phyloP scores from a whole-genome alignment of 1,140 invertebrate species.

The Bombus waltoni region DNA sequence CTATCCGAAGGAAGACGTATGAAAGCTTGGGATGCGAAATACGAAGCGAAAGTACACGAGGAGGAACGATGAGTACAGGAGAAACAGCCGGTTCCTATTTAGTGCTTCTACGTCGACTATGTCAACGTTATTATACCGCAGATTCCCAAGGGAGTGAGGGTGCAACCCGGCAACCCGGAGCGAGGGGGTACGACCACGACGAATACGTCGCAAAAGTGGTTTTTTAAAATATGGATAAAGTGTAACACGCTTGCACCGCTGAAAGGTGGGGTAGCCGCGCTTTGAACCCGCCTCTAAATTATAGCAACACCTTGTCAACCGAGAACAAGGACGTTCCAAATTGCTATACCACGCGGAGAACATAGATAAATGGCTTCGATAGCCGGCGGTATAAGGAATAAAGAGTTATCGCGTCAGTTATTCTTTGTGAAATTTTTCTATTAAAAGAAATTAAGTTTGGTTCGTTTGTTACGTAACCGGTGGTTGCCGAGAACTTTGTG shows the following conservation, averaged over 20 bases:
- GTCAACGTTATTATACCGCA: constrained; percentile 77
- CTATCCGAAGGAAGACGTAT: constrained; percentile 47
- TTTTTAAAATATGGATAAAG: constrained; percentile 73
- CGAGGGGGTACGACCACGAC: constrained; percentile 41
- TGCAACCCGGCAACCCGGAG: constrained; percentile 38
- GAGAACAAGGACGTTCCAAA: constrained; percentile 28
- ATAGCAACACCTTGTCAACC: constrained; percentile 31
- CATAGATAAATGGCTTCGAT: neutral
- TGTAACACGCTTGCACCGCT: constrained; percentile 36
- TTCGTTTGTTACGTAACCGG: too few relatives aligned
- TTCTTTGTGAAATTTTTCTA: too few relatives aligned
- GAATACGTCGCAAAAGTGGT: constrained; percentile 72
- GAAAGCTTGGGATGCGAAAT: constrained; percentile 52
- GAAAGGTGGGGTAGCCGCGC: neutral
- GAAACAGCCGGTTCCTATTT: constrained; percentile 67
- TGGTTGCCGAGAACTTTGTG: too few relatives aligned
- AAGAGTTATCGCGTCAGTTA: too few relatives aligned
- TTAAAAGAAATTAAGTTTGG: too few relatives aligned
- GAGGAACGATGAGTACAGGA: constrained; percentile 25
- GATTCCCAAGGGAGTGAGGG: constrained; percentile 71
- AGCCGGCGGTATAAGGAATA: too few relatives aligned
- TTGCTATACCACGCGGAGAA: neutral
- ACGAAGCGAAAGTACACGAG: constrained; percentile 43
- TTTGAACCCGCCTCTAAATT: constrained; percentile 30
- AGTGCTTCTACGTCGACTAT: constrained; percentile 69